phyloP scores from a whole-genome alignment of 2,113 vertebrate species.

The Phylloscopus whistleri region DNA sequence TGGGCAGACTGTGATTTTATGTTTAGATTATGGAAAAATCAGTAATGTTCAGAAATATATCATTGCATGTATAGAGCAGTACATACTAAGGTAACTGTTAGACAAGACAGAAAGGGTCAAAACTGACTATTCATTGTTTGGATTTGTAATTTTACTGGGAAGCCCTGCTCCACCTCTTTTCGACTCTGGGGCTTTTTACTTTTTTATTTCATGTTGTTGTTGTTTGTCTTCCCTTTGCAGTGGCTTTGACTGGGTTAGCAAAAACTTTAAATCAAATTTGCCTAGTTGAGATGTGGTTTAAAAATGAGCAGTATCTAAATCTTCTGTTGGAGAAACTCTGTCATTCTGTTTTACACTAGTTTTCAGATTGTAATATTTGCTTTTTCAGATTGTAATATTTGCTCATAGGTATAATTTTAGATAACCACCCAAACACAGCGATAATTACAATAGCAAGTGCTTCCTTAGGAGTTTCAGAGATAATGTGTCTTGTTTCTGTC shows the following conservation, averaged over 20 bases:
- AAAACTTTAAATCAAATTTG: neutral
- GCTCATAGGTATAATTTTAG: neutral
- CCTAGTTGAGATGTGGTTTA: neutral
- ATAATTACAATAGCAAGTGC: neutral
- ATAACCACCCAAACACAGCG: neutral
- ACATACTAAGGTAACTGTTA: neutral
- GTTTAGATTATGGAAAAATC: neutral
- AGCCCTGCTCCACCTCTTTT: neutral
- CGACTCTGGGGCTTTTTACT: fast-evolving
- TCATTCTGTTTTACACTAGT: neutral
- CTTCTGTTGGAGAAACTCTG: neutral
- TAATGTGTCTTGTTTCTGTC: neutral
- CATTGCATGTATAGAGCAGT: neutral
- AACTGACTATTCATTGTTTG: neutral
- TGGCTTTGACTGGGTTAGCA: neutral
- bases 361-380: neutral
- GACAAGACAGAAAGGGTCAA: neutral
- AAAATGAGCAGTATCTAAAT: neutral
- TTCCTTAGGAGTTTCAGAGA: neutral
- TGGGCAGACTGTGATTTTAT: neutral
- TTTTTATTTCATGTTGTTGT: neutral
- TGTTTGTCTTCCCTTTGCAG: neutral
- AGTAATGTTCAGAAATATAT: neutral
- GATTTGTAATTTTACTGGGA: neutral
- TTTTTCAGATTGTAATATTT: neutral